Evolutionary conservation across 2,113 vertebrate genomes (phyloP).

Genomic region (Pelecanoides urinatrix): DNA sequence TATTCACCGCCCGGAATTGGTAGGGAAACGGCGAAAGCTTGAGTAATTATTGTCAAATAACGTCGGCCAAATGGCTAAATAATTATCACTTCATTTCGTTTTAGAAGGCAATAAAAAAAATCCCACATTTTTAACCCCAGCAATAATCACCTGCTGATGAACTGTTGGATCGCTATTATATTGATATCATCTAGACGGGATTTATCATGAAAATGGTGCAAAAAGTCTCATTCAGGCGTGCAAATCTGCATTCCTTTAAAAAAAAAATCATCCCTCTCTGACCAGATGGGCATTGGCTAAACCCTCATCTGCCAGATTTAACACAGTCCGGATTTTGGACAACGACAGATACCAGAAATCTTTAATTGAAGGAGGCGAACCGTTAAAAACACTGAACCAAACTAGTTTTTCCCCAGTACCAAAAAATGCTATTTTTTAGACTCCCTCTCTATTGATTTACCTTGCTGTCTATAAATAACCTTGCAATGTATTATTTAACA

Average conservation of each 20-base stretch:
- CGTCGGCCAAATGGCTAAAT: conserved; percentile 39
- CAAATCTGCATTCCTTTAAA: conserved; percentile 44
- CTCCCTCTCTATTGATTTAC: conserved; percentile 38
- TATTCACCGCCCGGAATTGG: neutral
- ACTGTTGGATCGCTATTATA: conserved; percentile 38
- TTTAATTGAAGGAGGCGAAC: conserved; percentile 35
- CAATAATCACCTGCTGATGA: conserved; percentile 58
- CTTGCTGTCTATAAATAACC: conserved; percentile 45
- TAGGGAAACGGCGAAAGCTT: neutral
- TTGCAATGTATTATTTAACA: conserved; percentile 35
- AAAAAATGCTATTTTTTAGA: neutral
- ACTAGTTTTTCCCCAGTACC: neutral
- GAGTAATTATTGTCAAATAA: conserved; percentile 41
- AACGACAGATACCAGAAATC: conserved; percentile 29
- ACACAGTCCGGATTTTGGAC: conserved; percentile 45
- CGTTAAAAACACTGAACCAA: conserved; percentile 30
- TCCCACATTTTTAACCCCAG: neutral
- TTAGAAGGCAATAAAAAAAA: conserved; percentile 48
- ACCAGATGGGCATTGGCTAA: conserved; percentile 64
- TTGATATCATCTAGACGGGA: conserved; percentile 4
- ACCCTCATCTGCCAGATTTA: conserved; percentile 51
- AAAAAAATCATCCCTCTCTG: conserved; percentile 31
- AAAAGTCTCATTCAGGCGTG: conserved; percentile 37
- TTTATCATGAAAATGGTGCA: conserved; percentile 57
- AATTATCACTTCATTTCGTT: conserved; percentile 66